Percentiles rank a stretch among this genome's conserved stretches.
Evolutionary conservation across 2,113 vertebrate species (phyloP).

Genomic region (Indicator maculatus): DNA sequence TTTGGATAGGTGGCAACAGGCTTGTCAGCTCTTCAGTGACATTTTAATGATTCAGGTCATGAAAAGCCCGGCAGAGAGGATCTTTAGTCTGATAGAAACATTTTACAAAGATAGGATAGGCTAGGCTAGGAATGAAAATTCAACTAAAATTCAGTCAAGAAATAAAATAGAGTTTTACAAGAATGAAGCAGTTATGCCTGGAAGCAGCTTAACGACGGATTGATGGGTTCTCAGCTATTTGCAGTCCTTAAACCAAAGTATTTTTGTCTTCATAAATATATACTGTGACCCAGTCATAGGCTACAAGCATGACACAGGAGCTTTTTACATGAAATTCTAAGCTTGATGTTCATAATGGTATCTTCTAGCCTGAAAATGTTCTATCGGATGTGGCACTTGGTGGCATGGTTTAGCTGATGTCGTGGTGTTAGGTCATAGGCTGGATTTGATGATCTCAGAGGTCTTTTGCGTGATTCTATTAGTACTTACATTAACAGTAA

Average conservation of each 20-base stretch:
- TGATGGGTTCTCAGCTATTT: not conserved
- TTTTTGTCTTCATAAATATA: not conserved
- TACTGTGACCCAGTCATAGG: not conserved
- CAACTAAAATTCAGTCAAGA: not conserved
- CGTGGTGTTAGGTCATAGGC: no score
- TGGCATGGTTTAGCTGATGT: no score
- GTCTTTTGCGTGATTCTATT: not conserved
- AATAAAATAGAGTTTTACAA: not conserved
- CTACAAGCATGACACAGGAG: not conserved
- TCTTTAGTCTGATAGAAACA: not conserved
- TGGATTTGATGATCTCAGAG: no score
- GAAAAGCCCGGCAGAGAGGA: not conserved
- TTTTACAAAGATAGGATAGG: not conserved
- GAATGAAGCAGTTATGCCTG: not conserved
- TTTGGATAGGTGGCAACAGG: not conserved
- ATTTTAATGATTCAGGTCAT: not conserved
- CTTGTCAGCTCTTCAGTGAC: not conserved
- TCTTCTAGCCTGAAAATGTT: not conserved
- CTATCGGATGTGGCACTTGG: not conserved
- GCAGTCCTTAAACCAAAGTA: not conserved
- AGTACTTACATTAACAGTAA: not conserved
- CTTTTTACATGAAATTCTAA: not conserved
- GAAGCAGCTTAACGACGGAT: conserved; percentile 7
- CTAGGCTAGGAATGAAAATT: not conserved
- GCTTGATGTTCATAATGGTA: not conserved